Base-by-base conservation (phyloP, 2,888 invertebrate genomes). In the Lordiphosa andalusiaca region DNA sequence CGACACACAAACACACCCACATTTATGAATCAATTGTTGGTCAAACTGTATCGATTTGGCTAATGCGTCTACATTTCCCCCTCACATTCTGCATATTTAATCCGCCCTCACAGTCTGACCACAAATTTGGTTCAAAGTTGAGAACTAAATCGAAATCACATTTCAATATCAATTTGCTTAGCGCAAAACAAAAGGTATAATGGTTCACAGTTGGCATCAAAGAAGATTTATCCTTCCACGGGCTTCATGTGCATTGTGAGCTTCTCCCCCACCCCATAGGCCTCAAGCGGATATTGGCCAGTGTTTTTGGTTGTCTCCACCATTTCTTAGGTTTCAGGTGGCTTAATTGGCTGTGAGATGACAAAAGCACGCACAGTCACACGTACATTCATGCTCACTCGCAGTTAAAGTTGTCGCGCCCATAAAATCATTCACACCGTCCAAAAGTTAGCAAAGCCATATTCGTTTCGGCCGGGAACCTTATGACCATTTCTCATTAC, bases 331-430 rank as follows among this genome's bases (percentile, higher is more conserved):
- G 53, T 62, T 71, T 82, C 63, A 67, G 72, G 55, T 66, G 55
- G 61, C 67, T 71, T 74, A 78, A 84, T 78, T 78, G 83, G 83
- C 67, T 61, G 67, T 55, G 54, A 75, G 69, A 65, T 65, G 67
- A 64, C 76, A 78, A 67, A 69, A 54, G 51, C 68, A 39, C 36
- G 9, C 48, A 47, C 16, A 37, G 33, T 30, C 50, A 33, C 13
- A 16, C 39, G n/a, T 19, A 47, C 33, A 33, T 51, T 16, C 48
- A 55, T 35, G 33, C 21, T 35, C 9, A 6, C 4, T 13, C 33
- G 3, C 23, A 39, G n/a, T 30, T 21, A 9, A 40, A 41, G 47
- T 12, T 12, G 40, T 25, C 40, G 41, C 37, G 9, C 30, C 19
- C 25, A 49, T 37, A 9, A 56, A 57, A 60, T 67, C 82, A 81